Evolutionary conservation across 1,140 invertebrate species (phyloP).

Genomic region (Rhyzopertha dominica): DNA sequence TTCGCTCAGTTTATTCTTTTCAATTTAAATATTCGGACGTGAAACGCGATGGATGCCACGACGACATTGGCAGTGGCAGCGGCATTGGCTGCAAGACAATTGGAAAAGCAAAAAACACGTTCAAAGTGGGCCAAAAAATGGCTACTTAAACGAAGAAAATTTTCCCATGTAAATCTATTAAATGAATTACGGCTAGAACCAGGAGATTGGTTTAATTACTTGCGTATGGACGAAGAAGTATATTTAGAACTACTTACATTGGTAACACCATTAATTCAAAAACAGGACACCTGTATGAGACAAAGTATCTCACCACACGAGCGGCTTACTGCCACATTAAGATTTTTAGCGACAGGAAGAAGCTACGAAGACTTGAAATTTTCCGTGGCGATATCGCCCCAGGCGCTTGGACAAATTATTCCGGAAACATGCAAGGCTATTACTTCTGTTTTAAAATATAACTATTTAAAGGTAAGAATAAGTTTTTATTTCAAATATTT

Average conservation of each 20-base stretch:
- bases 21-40: too few relatives aligned
- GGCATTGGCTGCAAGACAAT: too few relatives aligned
- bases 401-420: constrained; percentile 10
- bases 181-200: constrained; percentile 27
- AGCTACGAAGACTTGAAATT: constrained; percentile 15
- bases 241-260: constrained; percentile 22
- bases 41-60: too few relatives aligned
- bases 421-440: constrained; percentile 12
- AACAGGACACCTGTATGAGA: constrained; percentile 28
- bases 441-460: constrained; percentile 18
- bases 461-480: constrained; percentile 30
- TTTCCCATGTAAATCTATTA: constrained; percentile 29
- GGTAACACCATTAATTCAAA: constrained; percentile 29
- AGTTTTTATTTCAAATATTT: too few relatives aligned
- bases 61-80: too few relatives aligned
- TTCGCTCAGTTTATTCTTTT: too few relatives aligned
- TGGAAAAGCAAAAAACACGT: constrained; percentile 10
- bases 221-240: constrained; percentile 31
- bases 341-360: constrained; percentile 13
- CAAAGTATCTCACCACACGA: constrained; percentile 28
- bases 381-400: constrained; percentile 4
- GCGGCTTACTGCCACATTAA: constrained; percentile 28
- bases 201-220: constrained; percentile 29
- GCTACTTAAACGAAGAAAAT: constrained; percentile 10
- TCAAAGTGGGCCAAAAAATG: constrained; percentile 10